A percentile compares a stretch with the other conserved stretches of the same genome.
Conservation (phyloP, 30 jellyfish, hydroid and myxozoan genomes). For the Chrysaora quinquecirrha region DNA sequence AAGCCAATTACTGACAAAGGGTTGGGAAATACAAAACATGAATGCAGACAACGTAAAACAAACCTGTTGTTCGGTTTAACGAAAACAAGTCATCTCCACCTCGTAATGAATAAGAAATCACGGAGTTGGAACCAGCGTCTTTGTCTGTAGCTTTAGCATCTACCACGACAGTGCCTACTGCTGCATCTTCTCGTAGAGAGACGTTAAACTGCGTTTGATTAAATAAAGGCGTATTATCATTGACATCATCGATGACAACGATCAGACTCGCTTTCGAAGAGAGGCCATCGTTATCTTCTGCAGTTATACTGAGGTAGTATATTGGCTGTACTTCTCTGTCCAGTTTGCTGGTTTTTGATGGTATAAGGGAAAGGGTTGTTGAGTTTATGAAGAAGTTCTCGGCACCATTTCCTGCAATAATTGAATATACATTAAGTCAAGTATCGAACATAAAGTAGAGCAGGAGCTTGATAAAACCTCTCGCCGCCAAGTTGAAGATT, state of each 20-base stretch:
- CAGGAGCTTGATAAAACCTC: too few relatives aligned
- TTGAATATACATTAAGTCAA: too few relatives aligned
- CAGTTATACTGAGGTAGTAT: slow-evolving; percentile 32
- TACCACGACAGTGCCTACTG: slow-evolving; percentile 60
- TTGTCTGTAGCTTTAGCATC: slow-evolving; percentile 62
- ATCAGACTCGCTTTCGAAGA: slow-evolving; percentile 47
- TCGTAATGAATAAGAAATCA: slow-evolving; percentile 63
- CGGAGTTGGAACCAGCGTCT: slow-evolving; percentile 75
- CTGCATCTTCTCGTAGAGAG: slow-evolving; percentile 56
- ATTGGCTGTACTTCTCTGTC: slow-evolving; percentile 47
- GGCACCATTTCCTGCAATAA: slow-evolving; percentile 27
- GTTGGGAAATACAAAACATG: too few relatives aligned
- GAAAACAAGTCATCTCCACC: slow-evolving; percentile 71
- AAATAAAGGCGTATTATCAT: slow-evolving; percentile 86
- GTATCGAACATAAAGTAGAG: too few relatives aligned
- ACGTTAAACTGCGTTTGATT: slow-evolving; percentile 38
- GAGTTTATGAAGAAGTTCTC: slow-evolving; percentile 40
- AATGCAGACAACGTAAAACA: not conserved
- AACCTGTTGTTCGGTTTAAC: slow-evolving; percentile 51
- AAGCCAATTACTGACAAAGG: too few relatives aligned
- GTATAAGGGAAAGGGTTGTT: not conserved
- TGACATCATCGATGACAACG: slow-evolving; percentile 72
- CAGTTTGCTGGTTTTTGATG: slow-evolving; percentile 24
- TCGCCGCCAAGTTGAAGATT: too few relatives aligned
- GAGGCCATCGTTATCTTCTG: slow-evolving; percentile 53